Base-by-base conservation (phyloP, 2,797 vertebrate genomes). In the Chelon auratus region DNA sequence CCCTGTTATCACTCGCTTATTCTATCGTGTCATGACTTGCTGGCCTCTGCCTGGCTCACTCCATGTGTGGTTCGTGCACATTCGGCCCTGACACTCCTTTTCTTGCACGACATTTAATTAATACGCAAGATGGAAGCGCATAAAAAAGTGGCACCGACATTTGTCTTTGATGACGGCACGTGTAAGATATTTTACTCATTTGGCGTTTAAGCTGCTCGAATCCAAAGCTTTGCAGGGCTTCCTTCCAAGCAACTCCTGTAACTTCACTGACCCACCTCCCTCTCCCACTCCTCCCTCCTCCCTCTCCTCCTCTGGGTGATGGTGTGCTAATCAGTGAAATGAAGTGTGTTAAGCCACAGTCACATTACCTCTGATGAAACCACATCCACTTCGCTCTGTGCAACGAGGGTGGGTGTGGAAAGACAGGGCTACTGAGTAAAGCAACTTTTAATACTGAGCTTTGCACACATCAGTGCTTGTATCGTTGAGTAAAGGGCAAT, bases 21-120 rank as follows among this genome's bases (percentile, higher is more conserved):
- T 66, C 43, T 17, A 65, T 88, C 84, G 12, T 87, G 89, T 89
- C 77, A 62, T 1, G 67, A 90, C 89, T 80, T 84, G 89, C 78
- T 79, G 67, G 65, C 75, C 68, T 52, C 77, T 69, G 75, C 80
- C 47, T 58, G 3, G 40, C 51, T 71, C 33, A n/a, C 39, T 39
- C 24, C 55, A 62, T 68, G 11, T 64, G 69, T 71, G 77, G 53
- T 81, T 73, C 55, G 40, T 61, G 67, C 69, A 68, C 43, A 54
- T 33, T 74, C 13, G 18, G 33, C 13, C 14, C 36, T 26, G 62
- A 40, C 66, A 26, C 56, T 63, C 53, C 53, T 66, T 43, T 62
- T 54, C 57, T 75, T 76, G 53, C 62, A 33, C 40, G 65, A 61
- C 53, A 57, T 72, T 59, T 48, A 56, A 22, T 33, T 33, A 33